phyloP scores from a whole-genome alignment of 2,113 vertebrate species.

The Aramus guarauna region DNA sequence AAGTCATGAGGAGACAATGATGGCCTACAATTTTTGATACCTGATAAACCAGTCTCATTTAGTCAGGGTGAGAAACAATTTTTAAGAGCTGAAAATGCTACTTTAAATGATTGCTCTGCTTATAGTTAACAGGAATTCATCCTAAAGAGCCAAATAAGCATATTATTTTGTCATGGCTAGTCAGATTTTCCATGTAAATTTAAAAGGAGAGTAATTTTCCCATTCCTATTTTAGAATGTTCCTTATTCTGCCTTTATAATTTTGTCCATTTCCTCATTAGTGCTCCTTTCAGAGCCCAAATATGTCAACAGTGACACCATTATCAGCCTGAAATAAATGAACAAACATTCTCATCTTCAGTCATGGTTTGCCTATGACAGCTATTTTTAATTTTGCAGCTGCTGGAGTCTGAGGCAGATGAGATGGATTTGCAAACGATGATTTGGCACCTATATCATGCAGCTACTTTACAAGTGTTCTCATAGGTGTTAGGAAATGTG shows the following conservation, averaged over 20 bases:
- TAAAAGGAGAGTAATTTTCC: neutral
- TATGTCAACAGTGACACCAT: slow-evolving; percentile 30
- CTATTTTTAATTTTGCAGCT: slow-evolving; percentile 49
- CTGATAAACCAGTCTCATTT: neutral
- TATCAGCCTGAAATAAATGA: slow-evolving; percentile 31
- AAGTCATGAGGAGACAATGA: neutral
- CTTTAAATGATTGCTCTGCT: slow-evolving; percentile 44
- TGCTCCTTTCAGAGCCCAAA: slow-evolving; percentile 45
- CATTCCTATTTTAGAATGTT: slow-evolving; percentile 40
- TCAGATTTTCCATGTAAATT: slow-evolving; percentile 33
- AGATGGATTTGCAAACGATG: neutral
- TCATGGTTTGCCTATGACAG: neutral
- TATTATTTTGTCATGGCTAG: slow-evolving; percentile 30
- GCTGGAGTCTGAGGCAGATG: neutral
- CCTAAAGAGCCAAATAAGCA: slow-evolving; percentile 32
- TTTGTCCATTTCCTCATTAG: slow-evolving; percentile 42
- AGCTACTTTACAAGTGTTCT: neutral
- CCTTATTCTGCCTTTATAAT: slow-evolving; percentile 5
- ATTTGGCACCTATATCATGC: neutral
- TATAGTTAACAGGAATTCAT: slow-evolving; percentile 24
- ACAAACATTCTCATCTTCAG: neutral
- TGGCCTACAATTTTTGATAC: neutral
- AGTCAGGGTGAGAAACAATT: neutral
- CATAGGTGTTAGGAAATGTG: neutral
- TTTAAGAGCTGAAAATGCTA: slow-evolving; percentile 3